Base-by-base conservation (phyloP, 2,797 vertebrate species). In the Capromys pilorides region DNA sequence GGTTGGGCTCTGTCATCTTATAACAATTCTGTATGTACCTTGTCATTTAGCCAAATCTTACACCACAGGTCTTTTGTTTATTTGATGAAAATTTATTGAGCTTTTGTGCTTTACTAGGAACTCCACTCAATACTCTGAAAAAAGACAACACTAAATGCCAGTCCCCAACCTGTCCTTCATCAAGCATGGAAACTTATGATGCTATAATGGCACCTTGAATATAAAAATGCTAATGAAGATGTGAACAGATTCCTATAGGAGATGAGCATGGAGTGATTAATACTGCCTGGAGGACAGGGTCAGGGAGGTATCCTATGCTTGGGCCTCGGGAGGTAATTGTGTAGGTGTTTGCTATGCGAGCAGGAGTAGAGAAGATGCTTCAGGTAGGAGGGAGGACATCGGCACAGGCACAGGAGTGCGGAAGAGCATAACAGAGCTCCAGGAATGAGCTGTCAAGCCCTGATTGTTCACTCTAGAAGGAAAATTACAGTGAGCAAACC, bases 131-230 rank as follows among this genome's bases (percentile, higher is more conserved):
- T 41, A 31, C 5, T 0, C 0, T 22, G 31, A n/a, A 67, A 11
- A 11, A 75, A 67, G 45, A 90, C 80, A 75, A 75, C 26, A 3
- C 59, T 73, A 64, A 89, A 67, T 19, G 31, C 1, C 3, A 69
- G 2, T 9, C 45, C 36, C 1, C 2, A 73, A 36, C 64, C 18
- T 69, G 90, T 64, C 88, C 45, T 83, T 80, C 69, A 57, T 62
- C 39, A n/a, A 75, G 39, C 54, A 78, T 19, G n/a, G 49, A 89
- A 59, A 57, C 31, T 33, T 33, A 24, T 80, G 73, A 88, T 19
- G 59, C 80, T 54, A 80, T 84, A 91, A 36, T 81, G 89, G 13
- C 33, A 95, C 54, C 86, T 85, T 57, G 73, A 94, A 67, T 88
- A 67, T 73, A 39, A 90, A 88, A 31, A 83, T 90, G 57, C 10